Conservation (phyloP, 1,140 invertebrate species). For the Panulirus ornatus region DNA sequence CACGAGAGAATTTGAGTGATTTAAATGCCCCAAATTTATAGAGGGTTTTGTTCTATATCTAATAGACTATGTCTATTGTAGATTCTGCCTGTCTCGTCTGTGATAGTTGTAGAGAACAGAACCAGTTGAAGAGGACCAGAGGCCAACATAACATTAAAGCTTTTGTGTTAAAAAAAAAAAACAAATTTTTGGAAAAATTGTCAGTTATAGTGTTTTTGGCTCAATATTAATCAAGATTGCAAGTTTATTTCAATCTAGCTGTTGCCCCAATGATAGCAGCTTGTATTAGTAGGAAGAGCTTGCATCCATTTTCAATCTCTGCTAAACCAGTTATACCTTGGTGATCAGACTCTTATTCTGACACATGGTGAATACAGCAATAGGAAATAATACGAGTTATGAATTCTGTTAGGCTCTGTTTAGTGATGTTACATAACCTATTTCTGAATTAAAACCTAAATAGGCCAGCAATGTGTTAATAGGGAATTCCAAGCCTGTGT, state of each 20-base stretch:
- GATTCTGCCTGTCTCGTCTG: slow-evolving; percentile 13
- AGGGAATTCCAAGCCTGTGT: neutral
- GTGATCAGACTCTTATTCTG: neutral
- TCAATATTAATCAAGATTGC: neutral
- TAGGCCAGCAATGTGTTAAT: neutral
- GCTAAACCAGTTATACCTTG: neutral
- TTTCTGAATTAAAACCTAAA: neutral
- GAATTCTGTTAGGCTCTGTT: neutral
- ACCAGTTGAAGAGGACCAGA: slow-evolving; percentile 2
- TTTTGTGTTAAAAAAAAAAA: too few species aligned
- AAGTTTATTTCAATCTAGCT: neutral
- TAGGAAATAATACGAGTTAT: slow-evolving; percentile 1
- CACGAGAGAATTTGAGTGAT: neutral
- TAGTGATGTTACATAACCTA: neutral
- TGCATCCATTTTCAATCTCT: neutral
- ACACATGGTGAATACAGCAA: neutral
- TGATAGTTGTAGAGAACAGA: slow-evolving; percentile 13
- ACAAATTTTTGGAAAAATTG: too few species aligned
- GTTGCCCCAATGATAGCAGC: neutral
- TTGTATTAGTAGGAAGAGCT: neutral
- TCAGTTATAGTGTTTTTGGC: neutral
- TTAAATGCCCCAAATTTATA: neutral
- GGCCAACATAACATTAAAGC: slow-evolving; percentile 16
- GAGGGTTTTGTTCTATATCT: slow-evolving; percentile 6
- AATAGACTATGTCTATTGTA: neutral